Base-by-base conservation (phyloP, 1,140 invertebrate genomes). In the Heliconius nattereri region DNA sequence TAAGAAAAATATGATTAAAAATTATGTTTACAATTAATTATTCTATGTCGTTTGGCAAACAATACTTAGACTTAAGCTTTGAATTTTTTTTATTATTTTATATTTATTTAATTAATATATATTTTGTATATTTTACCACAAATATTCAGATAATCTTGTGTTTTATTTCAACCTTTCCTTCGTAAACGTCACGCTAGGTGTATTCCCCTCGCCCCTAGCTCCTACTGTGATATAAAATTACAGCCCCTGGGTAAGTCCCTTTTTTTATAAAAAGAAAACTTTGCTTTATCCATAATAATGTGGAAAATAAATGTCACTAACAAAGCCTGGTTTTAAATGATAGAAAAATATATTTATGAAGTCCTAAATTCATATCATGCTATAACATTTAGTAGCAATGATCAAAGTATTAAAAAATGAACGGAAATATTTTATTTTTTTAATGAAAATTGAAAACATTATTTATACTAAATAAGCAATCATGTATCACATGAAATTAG, bases 101-200 rank as follows among this genome's bases (percentile, higher is more conserved):
- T 35, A 35, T 35, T 35, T 5, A 35, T 6, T 35, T 35, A 35
- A 35, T 7, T 35, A 35, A 35, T 35, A 35, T 35, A 35, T 35
- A 29, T 66, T 29, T 66, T 66, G 2, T n/a, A 66, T 60, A 23
- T 60, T 26, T 26, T 66, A 66, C 23, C 9, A 13, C 23, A 66
- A 29, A 29, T 13, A 29, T 66, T 23, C 26, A 29, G 9, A 66
- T 6, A 66, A 66, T 66, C 29, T 66, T 66, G 26, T 29, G 13
- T 66, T 66, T 29, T 11, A 29, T 29, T 29, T 66, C 60, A 66
- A 66, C 60, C 23, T 6, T 66, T 66, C 60, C 60, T 26, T 66
- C 60, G 13, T 66, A 66, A 29, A 66, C 60, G 60, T 66, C 60
- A 66, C 60, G 26, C 60, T 66, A 66, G 60, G 60, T 66, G 26